Conservation (phyloP, 2,888 invertebrate genomes). For the Acronicta alni region DNA sequence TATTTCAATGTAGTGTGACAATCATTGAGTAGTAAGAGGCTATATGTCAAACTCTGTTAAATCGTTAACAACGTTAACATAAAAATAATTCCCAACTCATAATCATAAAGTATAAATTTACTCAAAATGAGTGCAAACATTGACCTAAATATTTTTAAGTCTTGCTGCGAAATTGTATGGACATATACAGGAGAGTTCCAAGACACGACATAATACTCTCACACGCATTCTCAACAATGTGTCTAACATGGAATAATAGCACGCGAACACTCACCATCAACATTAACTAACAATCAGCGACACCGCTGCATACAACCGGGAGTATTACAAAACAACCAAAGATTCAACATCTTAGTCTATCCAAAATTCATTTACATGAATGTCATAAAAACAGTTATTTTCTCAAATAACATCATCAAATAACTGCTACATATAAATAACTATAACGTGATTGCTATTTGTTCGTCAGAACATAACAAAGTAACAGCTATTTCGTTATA, state of each 20-base stretch:
- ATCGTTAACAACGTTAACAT: no score
- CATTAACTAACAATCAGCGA: constrained; percentile 38
- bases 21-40: no score
- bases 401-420: constrained; percentile 11
- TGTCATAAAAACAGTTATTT: constrained; percentile 11
- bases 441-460: constrained; percentile 16
- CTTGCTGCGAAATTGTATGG: constrained; percentile 26
- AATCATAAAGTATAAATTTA: constrained; percentile 17
- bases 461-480: constrained; percentile 8
- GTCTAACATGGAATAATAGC: constrained; percentile 64
- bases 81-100: not conserved
- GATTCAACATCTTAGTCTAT: constrained; percentile 35
- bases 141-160: not conserved
- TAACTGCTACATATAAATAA: constrained; percentile 18
- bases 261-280: constrained; percentile 42
- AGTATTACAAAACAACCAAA: constrained; percentile 43
- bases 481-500: constrained; percentile 18
- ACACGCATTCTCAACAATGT: constrained; percentile 44
- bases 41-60: no score
- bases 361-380: constrained; percentile 19
- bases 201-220: constrained; percentile 40
- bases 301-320: constrained; percentile 49
- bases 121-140: constrained; percentile 40
- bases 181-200: constrained; percentile 63
- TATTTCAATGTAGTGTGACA: no score